These are phyloP conservation scores for Archips crataeganus DNA, from an alignment of 2,888 invertebrate genomes.

Conservation along the genomic window DNA sequence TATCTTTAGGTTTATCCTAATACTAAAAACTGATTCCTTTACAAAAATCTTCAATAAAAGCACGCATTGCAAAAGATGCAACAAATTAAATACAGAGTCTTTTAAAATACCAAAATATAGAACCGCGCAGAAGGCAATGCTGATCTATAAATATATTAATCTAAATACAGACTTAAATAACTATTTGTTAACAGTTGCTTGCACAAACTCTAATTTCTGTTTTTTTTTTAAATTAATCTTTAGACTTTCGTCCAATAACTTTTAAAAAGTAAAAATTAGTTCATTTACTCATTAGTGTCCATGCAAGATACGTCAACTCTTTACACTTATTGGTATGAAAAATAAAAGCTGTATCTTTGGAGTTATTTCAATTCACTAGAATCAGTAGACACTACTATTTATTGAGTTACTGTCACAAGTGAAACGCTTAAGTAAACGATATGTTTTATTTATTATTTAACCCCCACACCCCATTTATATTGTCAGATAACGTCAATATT, in stretches of 20 bases:
- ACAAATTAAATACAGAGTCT: constrained; percentile 26
- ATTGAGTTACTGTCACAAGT: constrained; percentile 79
- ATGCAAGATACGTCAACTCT: constrained; percentile 47
- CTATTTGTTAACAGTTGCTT: constrained; percentile 29
- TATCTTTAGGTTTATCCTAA: constrained; percentile 27
- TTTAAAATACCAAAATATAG: constrained; percentile 45
- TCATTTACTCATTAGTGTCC: constrained; percentile 20
- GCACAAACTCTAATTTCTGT: constrained; percentile 9
- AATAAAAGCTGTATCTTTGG: constrained; percentile 83
- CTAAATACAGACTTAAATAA: constrained; percentile 65
- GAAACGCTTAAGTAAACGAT: constrained; percentile 78
- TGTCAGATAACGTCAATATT: constrained; percentile 39
- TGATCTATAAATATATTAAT: constrained; percentile 54
- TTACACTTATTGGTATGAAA: constrained; percentile 74
- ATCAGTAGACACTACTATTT: constrained; percentile 58
- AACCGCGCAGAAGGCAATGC: constrained; percentile 62
- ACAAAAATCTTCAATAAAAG: constrained; percentile 23
- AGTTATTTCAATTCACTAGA: constrained; percentile 53
- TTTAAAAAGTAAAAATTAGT: constrained; percentile 17
- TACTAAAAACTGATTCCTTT: constrained; percentile 20
- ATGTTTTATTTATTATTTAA: constrained; percentile 66
- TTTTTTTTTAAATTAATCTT: neutral
- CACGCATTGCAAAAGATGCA: constrained; percentile 36
- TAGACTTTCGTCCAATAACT: neutral
- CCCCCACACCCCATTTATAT: constrained; percentile 50